Evolutionary conservation across 1,140 invertebrate genomes (phyloP), one percentile per base, ranked within the genome.

Genomic region (Galendromus occidentalis): DNA sequence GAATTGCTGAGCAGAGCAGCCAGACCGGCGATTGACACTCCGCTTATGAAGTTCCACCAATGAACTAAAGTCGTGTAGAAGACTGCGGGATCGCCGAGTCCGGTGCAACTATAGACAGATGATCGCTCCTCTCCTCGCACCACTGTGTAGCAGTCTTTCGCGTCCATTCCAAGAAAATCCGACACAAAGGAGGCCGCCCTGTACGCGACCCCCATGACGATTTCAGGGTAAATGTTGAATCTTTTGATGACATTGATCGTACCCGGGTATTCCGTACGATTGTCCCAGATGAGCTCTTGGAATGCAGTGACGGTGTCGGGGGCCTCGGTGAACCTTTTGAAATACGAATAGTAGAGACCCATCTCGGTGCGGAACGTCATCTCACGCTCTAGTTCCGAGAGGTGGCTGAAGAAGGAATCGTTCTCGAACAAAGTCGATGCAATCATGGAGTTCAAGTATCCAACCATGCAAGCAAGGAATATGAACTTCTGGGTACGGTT

Each of bases 301-400:
- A 88, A 71, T 0, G 85, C 86, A 4, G 80, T 76, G 1, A 77
- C 67, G 68, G 85, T 83, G 5, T 79, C 80, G 12, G 79, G 79
- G 7, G 86, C 81, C 69, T 84, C 80, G 0, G 85, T 82, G 20
- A 91, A 77, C 0, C 81, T 84, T 74, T 91, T 91, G 74, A 84
- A 91, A 72, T 87, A 91, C 0, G 85, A 88, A 73, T 88, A 91
- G 74, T 91, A 91, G 71, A 91, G 80, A 2, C 86, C 84, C 84
- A 86, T 86, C 79, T 88, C 86, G 30, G 86, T 86, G 29, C 85
- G 76, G 69, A 89, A 83, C 12, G 85, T 83, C 81, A 90, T 84
- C 76, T 89, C 86, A 70, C 86, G 77, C 71, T 90, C 87, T 68
- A 88, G 73, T 14, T 84, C 82, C 0, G 86, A 87, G 29, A 90